A percentile compares a stretch with the other conserved stretches of the same genome.
These are phyloP conservation scores for Synanthedon andrenaeformis DNA, from an alignment of 2,888 invertebrate species.

Conservation along the genomic window DNA sequence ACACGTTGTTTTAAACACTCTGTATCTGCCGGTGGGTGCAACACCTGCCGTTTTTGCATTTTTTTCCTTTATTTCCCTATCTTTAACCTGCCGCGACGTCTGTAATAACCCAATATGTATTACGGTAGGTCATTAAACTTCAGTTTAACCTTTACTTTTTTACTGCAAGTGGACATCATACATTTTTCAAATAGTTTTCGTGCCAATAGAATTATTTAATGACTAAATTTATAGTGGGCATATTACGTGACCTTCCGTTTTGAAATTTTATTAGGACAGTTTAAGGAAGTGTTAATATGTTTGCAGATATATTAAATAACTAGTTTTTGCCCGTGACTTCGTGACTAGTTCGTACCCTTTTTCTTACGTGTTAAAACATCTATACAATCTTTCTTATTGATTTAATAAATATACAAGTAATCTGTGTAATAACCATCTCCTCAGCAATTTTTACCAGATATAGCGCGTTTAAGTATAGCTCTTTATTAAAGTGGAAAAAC, in stretches of 20 bases:
- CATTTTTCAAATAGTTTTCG: conserved; percentile 1
- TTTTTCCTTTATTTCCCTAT: conserved; percentile 13
- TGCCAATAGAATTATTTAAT: conserved; percentile 2
- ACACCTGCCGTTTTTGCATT: conserved; percentile 45
- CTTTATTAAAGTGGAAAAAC: no score
- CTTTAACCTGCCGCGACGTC: conserved; percentile 7
- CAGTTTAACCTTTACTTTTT: conserved; percentile 25
- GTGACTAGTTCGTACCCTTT: no score
- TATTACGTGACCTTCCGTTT: neutral
- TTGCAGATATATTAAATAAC: no score
- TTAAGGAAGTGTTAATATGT: no score
- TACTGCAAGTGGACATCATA: neutral
- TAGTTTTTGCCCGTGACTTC: no score
- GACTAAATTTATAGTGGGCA: conserved; percentile 3
- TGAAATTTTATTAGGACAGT: neutral
- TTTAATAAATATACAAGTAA: no score
- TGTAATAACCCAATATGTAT: conserved; percentile 36
- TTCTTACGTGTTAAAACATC: no score
- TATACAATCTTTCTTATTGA: no score
- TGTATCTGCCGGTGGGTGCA: conserved; percentile 1
- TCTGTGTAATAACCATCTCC: no score
- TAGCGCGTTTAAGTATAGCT: no score
- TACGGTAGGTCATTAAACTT: conserved; percentile 41
- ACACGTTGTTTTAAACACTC: conserved; percentile 3
- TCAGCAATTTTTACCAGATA: no score